Evolutionary conservation across 64 coral and sea anemone genomes (phyloP), one percentile per base, ranked within the genome.

Genomic region (Montipora cactus): DNA sequence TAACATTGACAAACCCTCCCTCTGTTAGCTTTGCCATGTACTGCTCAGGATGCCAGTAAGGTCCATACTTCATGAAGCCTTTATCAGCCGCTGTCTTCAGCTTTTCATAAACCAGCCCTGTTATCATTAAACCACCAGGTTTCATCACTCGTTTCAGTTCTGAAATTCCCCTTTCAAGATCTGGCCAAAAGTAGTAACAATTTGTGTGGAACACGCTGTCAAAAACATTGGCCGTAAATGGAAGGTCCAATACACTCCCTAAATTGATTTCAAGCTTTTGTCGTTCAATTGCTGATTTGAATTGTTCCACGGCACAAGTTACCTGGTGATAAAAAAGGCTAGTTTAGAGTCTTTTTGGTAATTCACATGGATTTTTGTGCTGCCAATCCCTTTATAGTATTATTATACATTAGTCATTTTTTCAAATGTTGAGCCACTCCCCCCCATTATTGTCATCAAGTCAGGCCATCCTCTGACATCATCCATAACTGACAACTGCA

Each of bases 151-250:
- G 28, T 23, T 71, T 74, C n/a, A 88, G 19, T 22, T 88, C 84
- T 49, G 67, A 51, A 55, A 88, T 88, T 9, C 67, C 84, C 53
- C 25, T 44, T 52, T 72, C 67, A 47, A 88, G 47, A 74, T 70
- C 44, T 52, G 84, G 84, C 84, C 84, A 88, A 18, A 88, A 88
- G 69, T 88, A 88, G 49, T 88, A 88, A 74, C 84, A 88, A 23
- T 88, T 88, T 51, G 67, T 71, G 46, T 88, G 84, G 51, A 88
- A 88, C 50, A 88, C 51, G 7, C 84, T 12, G 16, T 88, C 19
- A 74, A 88, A 88, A 19, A 50, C 16, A 68, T 74, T 88, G 19
- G 48, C 23, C 2, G 9, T 7, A 7, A 48, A 88, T 4, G 84
- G 84, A 49, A 88, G 84, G 9, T 88, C 72, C 67, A 88, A 74